Base-by-base conservation (phyloP, 2,113 vertebrate genomes). In the Scartelaos histophorus region DNA sequence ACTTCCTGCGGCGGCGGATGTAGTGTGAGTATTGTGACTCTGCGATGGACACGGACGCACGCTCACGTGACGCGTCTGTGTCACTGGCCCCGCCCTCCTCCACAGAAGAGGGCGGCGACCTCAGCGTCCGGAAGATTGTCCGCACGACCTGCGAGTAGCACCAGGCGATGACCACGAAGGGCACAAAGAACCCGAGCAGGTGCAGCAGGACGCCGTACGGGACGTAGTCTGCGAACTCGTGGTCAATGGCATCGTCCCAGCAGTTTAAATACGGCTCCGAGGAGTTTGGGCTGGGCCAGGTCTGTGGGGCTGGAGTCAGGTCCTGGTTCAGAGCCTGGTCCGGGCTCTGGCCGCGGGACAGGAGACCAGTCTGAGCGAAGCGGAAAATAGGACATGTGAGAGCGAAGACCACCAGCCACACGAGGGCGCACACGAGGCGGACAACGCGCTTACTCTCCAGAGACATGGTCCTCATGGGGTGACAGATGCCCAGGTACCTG, bases 321-420 rank as follows among this genome's bases (percentile, higher is more conserved):
- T 73, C 13, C 49, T 43, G 81, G 38, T 69, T 75, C 5, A 65
- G 45, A 0, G 29, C 70, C 0, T 21, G 19, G 10, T 12, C 15
- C 1, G 35, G 57, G 0, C 53, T 9, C 6, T 73, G 47, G 38
- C 62, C 19, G 34, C 89, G 64, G 29, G 25, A 49, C 10, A 91
- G 68, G 1, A 82, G 86, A 21, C 91, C 92, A 0, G 94, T 94
- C 86, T 94, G 92, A 0, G 94, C 94, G 0, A 95, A 95, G 67
- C 93, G 87, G 78, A 95, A 94, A 85, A 95, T 95, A 49, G 94
- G 93, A 51, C 93, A 93, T 22, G 94, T 95, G 69, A 95, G 89
- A 2, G 87, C 76, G 72, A 95, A 94, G 46, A 95, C 94, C 77
- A 94, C 89, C 24, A 91, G 80, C 94, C 94, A 95, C 16, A 95